phyloP scores from a whole-genome alignment of 2,113 vertebrate genomes.

The Peromyscus polionotus region DNA sequence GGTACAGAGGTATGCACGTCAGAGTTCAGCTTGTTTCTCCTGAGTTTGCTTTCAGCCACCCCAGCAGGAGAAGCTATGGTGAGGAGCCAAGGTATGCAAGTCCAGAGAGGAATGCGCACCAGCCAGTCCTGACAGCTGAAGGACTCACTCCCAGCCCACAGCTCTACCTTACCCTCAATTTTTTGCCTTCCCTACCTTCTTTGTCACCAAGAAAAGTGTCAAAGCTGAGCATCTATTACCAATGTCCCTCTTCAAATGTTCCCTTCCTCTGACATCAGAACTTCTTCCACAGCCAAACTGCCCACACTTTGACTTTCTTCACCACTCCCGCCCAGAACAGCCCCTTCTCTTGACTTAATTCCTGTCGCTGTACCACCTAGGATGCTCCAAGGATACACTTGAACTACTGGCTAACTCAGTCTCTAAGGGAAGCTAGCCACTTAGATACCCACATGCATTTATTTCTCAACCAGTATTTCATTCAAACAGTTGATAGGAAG shows the following conservation, averaged over 20 bases:
- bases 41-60: background rate
- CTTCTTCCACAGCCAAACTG: conserved; percentile 1
- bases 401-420: background rate
- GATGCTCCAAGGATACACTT: accelerated
- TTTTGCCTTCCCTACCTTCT: background rate
- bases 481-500: background rate
- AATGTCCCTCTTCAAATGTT: background rate
- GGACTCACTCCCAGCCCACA: background rate
- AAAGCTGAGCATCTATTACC: background rate
- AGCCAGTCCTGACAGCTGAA: background rate
- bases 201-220: background rate
- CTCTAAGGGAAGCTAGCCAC: background rate
- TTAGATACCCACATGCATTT: background rate
- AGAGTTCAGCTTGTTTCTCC: background rate
- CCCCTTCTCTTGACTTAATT: conserved; percentile 10
- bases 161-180: background rate
- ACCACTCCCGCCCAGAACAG: background rate
- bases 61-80: background rate
- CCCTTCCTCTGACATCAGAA: conserved; percentile 8
- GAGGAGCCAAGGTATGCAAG: background rate
- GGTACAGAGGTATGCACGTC: background rate
- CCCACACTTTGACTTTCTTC: background rate
- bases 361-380: background rate
- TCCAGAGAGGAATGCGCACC: background rate
- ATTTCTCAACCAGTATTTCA: conserved; percentile 30